Base-by-base conservation (phyloP, 1,140 invertebrate genomes). In the Uloborus diversus region DNA sequence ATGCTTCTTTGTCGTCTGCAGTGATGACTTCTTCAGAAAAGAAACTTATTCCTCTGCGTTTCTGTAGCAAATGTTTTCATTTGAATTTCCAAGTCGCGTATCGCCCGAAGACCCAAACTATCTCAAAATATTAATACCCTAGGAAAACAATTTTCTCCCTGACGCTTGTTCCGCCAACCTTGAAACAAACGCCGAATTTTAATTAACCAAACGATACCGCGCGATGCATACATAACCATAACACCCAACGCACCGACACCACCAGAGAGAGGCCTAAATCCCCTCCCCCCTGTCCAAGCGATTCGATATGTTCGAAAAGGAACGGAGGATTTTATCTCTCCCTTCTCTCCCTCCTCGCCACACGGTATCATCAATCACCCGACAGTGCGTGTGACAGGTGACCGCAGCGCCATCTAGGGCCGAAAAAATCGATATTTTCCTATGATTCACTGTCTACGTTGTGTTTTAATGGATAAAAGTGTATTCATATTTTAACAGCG, bases 381-480 rank as follows among this genome's bases (percentile, higher is more conserved):
- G 73, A 78, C 73, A 78, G 73, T 78, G 73, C 73, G 49, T 78
- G 73, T 78, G 73, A 78, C 73, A 78, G 73, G 73, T 35, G 73
- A 65, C 33, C 14, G 27, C 30, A 32, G 73, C 73, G 73, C 73
- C 73, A 78, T 78, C 73, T 66, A 53, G 59, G 9, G 73, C 47
- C 62, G 42, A 25, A 14, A 65, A 78, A 78, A 78, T 78, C 73
- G 73, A 78, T 78, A 78, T 78, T 14, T 9, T 32, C 20, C 37
- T 37, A 28, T 65, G 61, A 56, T 37, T 65, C 73, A 56, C 30
- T 27, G 13, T 23, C n/a, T 17, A n/a, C 13, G 20, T n/a, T 20
- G 33, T 66, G 27, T 56, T 78, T n/a, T 53, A 66, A 66, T 66
- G 47, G 73, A 78, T 78, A 78, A 78, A 78, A 78, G 66, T 66